Percentiles rank a stretch among this genome's conserved stretches.
phyloP scores from a whole-genome alignment of 1,140 invertebrate genomes.

The Anastrepha ludens region DNA sequence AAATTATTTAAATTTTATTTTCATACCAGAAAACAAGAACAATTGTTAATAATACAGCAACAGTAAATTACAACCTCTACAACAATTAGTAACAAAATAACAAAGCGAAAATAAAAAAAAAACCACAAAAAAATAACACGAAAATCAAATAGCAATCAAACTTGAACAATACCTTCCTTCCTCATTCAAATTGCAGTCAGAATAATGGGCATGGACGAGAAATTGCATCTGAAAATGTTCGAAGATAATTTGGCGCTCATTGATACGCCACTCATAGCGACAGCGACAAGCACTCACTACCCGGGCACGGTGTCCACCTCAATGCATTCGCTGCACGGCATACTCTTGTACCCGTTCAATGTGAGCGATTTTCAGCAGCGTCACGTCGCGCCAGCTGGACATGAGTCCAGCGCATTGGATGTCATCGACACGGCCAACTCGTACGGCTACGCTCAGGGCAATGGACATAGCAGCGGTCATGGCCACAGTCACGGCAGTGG shows the following conservation, averaged over 20 bases:
- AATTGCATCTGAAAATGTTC: constrained; percentile 73
- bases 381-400: constrained; percentile 67
- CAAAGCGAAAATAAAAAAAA: constrained; percentile 46
- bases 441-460: constrained; percentile 63
- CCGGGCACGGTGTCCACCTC: constrained; percentile 58
- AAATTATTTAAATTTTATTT: constrained; percentile 20
- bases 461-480: constrained; percentile 61
- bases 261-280: constrained; percentile 72
- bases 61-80: constrained; percentile 3
- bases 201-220: constrained; percentile 74
- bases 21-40: background rate
- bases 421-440: constrained; percentile 67
- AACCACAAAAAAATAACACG: background rate
- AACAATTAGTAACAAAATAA: constrained; percentile 42
- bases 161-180: constrained; percentile 54
- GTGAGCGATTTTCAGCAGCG: constrained; percentile 72
- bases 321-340: constrained; percentile 65
- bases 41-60: background rate
- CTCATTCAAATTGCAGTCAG: constrained; percentile 72
- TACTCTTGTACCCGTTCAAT: constrained; percentile 73
- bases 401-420: constrained; percentile 66
- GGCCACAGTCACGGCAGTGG: constrained; percentile 64
- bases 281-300: constrained; percentile 68
- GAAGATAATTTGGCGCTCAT: constrained; percentile 74
- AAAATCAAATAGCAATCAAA: constrained; percentile 29